Percentiles rank a stretch among this genome's conserved stretches.
Conservation (phyloP, 2,888 invertebrate species). For the Imbricaverruca yamaguchii region DNA sequence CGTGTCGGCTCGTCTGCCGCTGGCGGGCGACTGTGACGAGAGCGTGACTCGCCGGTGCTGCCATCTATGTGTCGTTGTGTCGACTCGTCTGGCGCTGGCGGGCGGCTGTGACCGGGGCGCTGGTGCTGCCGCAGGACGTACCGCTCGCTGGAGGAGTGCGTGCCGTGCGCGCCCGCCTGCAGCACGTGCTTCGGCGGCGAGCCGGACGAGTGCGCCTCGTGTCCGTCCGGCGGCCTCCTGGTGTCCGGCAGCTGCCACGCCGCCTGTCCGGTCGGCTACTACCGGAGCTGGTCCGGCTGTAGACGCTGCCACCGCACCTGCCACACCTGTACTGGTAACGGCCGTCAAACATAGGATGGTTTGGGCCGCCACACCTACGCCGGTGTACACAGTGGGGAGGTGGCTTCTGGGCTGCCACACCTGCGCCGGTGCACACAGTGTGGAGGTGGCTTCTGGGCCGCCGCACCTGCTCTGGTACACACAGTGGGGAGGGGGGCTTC, state of each 20-base stretch:
- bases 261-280: background rate
- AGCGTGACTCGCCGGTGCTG: no score
- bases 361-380: background rate
- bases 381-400: background rate
- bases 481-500: no score
- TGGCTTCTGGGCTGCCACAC: background rate
- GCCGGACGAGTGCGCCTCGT: background rate
- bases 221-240: background rate
- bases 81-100: no score
- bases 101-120: no score
- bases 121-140: background rate
- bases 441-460: background rate
- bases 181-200: conserved; percentile 55
- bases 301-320: conserved; percentile 1
- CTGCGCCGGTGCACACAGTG: background rate
- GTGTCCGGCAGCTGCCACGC: background rate
- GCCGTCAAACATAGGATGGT: background rate
- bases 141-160: conserved; percentile 43
- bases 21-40: no score
- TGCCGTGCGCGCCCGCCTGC: conserved; percentile 56
- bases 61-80: no score
- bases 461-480: background rate
- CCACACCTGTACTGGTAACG: background rate
- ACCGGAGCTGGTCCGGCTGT: background rate
- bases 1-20: no score